phyloP scores from a whole-genome alignment of 2,797 vertebrate genomes.

The Bradypodion pumilum region DNA sequence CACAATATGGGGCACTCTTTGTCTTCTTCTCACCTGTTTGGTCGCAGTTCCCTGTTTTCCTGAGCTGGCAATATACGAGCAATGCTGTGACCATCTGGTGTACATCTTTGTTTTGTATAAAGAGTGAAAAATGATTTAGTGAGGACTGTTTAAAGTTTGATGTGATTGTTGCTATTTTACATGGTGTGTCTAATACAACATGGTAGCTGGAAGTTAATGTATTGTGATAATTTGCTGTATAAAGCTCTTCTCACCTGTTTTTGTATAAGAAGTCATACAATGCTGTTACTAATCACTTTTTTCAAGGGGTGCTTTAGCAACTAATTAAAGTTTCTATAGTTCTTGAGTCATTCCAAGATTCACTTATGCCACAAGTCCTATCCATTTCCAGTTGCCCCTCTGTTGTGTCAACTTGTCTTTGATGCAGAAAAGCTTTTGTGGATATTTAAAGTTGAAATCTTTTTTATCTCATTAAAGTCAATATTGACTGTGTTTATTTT shows the following conservation, averaged over 20 bases:
- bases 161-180: not conserved
- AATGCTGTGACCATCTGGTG: constrained; percentile 5
- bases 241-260: not conserved
- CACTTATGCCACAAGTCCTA: not conserved
- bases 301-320: not conserved
- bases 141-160: not conserved
- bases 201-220: not conserved
- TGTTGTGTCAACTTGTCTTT: not conserved
- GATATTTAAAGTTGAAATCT: not conserved
- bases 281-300: not conserved
- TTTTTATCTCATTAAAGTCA: not conserved
- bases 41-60: not conserved
- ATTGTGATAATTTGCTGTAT: not conserved
- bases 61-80: constrained; percentile 1
- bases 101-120: not conserved
- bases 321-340: not conserved
- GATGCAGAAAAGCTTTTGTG: not conserved
- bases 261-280: not conserved
- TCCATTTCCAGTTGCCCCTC: not conserved
- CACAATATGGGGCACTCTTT: too few relatives aligned
- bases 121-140: not conserved
- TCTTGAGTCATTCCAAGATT: not conserved
- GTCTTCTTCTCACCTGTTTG: not conserved
- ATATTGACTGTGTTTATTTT: not conserved
- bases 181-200: not conserved